Percentiles rank a stretch among this genome's conserved stretches.
Evolutionary conservation across 2,113 vertebrate species (phyloP).

Genomic region (Accipiter cooperii): DNA sequence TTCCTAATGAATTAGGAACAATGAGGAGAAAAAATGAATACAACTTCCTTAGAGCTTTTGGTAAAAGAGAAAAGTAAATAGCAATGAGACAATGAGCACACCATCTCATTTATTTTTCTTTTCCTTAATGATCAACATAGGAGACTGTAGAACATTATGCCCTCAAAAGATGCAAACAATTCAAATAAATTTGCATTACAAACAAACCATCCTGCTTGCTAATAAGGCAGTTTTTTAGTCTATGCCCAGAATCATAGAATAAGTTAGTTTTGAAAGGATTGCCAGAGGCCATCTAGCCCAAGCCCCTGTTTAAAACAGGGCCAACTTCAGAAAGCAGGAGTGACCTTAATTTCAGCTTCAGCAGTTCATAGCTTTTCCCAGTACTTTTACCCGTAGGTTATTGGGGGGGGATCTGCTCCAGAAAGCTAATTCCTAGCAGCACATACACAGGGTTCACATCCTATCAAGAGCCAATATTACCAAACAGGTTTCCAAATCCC

Average conservation of each 20-base stretch:
- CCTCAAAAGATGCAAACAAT: neutral
- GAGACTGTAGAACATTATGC: neutral
- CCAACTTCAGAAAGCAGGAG: neutral
- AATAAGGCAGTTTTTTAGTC: neutral
- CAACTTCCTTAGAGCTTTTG: neutral
- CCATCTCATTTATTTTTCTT: neutral
- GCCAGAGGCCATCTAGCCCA: neutral
- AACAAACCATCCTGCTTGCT: neutral
- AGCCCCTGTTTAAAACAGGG: neutral
- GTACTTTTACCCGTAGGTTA: neutral
- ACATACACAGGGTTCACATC: fast-evolving
- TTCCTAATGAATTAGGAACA: neutral
- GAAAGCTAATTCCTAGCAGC: neutral
- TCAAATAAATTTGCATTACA: neutral
- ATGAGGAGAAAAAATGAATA: neutral
- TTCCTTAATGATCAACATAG: neutral
- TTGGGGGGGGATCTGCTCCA: no score
- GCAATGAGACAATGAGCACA: neutral
- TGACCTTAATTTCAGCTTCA: neutral
- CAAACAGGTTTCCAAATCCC: neutral
- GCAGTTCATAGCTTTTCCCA: neutral
- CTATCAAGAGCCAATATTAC: neutral
- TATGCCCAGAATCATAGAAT: neutral
- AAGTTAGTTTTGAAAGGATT: neutral
- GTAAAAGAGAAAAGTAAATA: neutral